Evolutionary conservation across 2,888 invertebrate genomes (phyloP), one percentile per base, ranked within the genome.

Genomic region (Acholoe squamosa): DNA sequence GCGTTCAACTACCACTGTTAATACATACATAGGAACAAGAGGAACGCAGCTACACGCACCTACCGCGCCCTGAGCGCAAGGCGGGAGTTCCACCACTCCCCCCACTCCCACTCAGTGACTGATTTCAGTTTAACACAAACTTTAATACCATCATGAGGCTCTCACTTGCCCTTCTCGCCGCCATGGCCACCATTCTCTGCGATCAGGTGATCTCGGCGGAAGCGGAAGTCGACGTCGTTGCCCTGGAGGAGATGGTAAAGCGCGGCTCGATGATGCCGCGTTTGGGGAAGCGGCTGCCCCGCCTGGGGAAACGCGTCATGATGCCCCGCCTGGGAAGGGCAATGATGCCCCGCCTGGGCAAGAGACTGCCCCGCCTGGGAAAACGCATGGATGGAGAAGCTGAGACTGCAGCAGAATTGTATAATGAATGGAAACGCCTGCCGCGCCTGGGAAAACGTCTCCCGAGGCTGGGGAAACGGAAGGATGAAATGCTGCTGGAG

Each of bases 261-360:
- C 52, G 86, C 14, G 86, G 86, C 54, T 52, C 86, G 0, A 86
- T 86, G 86, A 52, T 86, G 56, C 86, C 86, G 54, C 52, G 86
- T 25, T 54, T 86, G 12, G 86, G 86, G 12, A 86, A 86, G 31
- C 25, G 86, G 25, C 10, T 86, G 56, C 86, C 86, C 3, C 52
- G 86, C 10, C 52, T 86, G 16, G 86, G 86, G 0, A 86, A 86
- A 54, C 86, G 86, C 0, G 16, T 28, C 7, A 54, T 54, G 54
- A 52, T 54, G 86, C 86, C 52, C 31, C 52, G 86, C 14, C 22
- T 86, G 0, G 86, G 86, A 5, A 86, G 52, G 28, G 19, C 52
- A 0, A 52, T 86, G 54, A 52, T 86, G 54, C 86, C 86, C 25
- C 52, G 86, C 7, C 86, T 86, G 12, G 86, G 86, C 16, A 86